Evolutionary conservation across 2,113 vertebrate genomes (phyloP).

Genomic region (Ahaetulla prasina): DNA sequence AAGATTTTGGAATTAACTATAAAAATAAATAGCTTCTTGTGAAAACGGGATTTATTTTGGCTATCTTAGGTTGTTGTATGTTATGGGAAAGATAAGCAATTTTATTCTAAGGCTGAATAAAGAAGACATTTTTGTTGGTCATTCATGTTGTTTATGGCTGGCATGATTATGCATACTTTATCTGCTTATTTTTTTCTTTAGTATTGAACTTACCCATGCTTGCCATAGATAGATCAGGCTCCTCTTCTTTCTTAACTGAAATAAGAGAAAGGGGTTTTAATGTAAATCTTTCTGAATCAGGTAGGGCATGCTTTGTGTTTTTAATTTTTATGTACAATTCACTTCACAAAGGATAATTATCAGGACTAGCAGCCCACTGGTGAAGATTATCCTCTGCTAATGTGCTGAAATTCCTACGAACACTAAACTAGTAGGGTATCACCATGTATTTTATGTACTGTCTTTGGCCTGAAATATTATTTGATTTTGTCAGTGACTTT

Average conservation of each 20-base stretch:
- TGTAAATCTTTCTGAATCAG: not conserved
- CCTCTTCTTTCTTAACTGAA: conserved; percentile 64
- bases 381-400: not conserved
- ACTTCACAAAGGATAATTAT: not conserved
- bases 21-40: not conserved
- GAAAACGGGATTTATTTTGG: not conserved
- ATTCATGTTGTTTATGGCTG: not conserved
- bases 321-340: not conserved
- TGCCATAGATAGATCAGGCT: conserved; percentile 63
- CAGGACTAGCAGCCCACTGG: not conserved
- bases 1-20: not conserved
- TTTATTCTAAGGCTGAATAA: not conserved
- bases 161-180: not conserved
- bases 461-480: not conserved
- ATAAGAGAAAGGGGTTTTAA: conserved; percentile 42
- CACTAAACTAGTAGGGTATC: not conserved
- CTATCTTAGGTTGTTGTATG: not conserved
- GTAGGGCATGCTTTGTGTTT: not conserved
- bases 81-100: not conserved
- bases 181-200: conserved; percentile 9
- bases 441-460: not conserved
- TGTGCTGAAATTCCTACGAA: not conserved
- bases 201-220: conserved; percentile 62
- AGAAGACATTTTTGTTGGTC: not conserved
- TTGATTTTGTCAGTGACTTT: not conserved